These are phyloP conservation scores for Podabrus alpinus DNA, from an alignment of 2,888 invertebrate genomes.

Conservation along the genomic window DNA sequence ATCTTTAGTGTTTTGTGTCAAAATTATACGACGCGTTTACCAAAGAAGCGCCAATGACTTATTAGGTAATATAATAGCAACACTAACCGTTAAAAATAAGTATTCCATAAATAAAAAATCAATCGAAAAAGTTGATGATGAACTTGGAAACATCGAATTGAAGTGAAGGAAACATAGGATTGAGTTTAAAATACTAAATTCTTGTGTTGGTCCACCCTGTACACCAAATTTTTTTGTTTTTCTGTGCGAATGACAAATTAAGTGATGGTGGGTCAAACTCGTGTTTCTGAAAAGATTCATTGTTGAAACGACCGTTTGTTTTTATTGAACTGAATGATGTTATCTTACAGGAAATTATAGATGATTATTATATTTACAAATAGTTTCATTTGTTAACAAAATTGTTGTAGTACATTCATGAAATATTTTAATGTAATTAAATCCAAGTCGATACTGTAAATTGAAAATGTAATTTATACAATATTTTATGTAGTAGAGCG, in stretches of 20 bases:
- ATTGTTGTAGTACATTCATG: not conserved
- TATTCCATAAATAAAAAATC: too few species aligned
- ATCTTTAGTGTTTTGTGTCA: not conserved
- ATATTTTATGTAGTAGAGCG: not conserved
- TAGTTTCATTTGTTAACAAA: not conserved
- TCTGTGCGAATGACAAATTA: not conserved
- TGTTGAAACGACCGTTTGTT: not conserved
- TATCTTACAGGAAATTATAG: not conserved
- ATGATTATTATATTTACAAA: not conserved
- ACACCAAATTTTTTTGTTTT: not conserved
- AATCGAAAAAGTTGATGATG: too few species aligned
- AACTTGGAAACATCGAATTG: too few species aligned
- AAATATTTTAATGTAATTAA: not conserved
- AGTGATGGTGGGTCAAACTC: not conserved
- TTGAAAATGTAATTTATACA: not conserved
- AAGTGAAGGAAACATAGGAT: too few species aligned
- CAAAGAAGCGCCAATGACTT: not conserved
- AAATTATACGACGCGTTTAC: not conserved
- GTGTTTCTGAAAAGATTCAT: not conserved
- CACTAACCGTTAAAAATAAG: too few species aligned
- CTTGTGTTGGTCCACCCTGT: not conserved
- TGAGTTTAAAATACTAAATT: too few species aligned
- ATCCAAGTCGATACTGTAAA: not conserved
- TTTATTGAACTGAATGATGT: not conserved
- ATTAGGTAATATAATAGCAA: too few species aligned